Evolutionary conservation across 2,113 vertebrate species (phyloP), one percentile per base, ranked within the genome.

Genomic region (Podilymbus podiceps): DNA sequence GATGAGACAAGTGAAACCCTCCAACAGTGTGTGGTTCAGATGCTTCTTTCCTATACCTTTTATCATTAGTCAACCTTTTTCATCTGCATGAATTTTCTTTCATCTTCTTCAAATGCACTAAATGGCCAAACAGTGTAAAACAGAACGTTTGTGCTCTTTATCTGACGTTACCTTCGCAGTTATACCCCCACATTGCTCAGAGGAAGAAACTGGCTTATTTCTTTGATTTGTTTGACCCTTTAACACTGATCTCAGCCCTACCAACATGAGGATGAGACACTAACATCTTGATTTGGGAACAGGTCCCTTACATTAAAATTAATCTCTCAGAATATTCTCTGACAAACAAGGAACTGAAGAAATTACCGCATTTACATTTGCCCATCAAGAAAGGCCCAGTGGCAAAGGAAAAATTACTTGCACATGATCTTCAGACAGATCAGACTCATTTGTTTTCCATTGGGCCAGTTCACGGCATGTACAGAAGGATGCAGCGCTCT

Each of bases 21-120:
- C 49, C 46, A 4, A 1, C 1, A n/a, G 28, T 1, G 13, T 20
- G 53, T 2, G 2, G 13, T 15, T 67, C 30, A 30, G 21, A 5
- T 6, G 12, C 31, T 53, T 31, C 59, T 66, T 42, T 52, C 25
- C 23, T n/a, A 4, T 9, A 16, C 19, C 38, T 20, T 53, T 40
- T 49, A 58, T 21, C 50, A 44, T 14, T 28, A n/a, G 24, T 35
- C 30, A 20, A 16, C 11, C 24, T 14, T 58, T 35, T 58, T 22
- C 30, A 50, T 15, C 49, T 40, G 30, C 44, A 22, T 12, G 44
- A 56, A 38, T 38, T 38, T 38, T 38, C 8, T 38, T 38, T 15
- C 50, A 14, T 47, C 28, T n/a, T n/a, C 21, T 38, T 38, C 24
- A 71, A 27, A 52, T 17, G 56, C 21, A 28, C 22, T 64, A 20